Evolutionary conservation across 2,113 vertebrate genomes (phyloP).

Genomic region (Oncorhynchus keta): DNA sequence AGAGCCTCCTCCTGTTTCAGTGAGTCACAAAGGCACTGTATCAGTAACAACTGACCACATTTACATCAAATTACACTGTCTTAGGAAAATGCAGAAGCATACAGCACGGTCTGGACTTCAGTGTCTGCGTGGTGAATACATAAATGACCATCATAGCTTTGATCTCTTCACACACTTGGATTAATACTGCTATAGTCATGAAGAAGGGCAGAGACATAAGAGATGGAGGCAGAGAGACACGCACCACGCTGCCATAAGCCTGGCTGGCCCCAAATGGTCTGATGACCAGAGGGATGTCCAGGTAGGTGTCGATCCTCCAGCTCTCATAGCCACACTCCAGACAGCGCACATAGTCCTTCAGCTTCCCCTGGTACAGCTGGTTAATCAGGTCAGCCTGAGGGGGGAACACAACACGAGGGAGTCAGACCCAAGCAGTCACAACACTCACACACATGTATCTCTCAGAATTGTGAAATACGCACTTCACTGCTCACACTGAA

Average conservation of each 20-base stretch:
- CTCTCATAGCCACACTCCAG: slow-evolving; percentile 97
- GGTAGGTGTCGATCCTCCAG: slow-evolving; percentile 96
- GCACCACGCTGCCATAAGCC: slow-evolving; percentile 96
- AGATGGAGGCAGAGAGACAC: slow-evolving; percentile 52
- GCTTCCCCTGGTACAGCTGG: slow-evolving; percentile 96
- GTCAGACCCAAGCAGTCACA: slow-evolving; percentile 25
- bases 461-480: neutral
- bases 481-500: neutral
- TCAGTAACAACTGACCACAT: neutral
- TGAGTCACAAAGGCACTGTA: neutral
- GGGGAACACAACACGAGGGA: slow-evolving; percentile 37
- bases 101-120: no score
- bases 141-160: neutral
- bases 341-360: slow-evolving; percentile 98
- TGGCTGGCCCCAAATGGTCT: slow-evolving; percentile 95
- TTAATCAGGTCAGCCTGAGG: slow-evolving; percentile 97
- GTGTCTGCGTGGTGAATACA: no score
- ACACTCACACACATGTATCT: neutral
- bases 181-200: no score
- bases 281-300: slow-evolving; percentile 98
- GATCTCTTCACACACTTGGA: neutral
- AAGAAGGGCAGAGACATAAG: neutral
- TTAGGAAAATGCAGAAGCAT: no score
- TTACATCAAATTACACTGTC: no score
- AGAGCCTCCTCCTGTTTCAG: slow-evolving; percentile 90